Conservation (phyloP, 2,888 invertebrate species). For the Cataglyphis rosenhaueri region DNA sequence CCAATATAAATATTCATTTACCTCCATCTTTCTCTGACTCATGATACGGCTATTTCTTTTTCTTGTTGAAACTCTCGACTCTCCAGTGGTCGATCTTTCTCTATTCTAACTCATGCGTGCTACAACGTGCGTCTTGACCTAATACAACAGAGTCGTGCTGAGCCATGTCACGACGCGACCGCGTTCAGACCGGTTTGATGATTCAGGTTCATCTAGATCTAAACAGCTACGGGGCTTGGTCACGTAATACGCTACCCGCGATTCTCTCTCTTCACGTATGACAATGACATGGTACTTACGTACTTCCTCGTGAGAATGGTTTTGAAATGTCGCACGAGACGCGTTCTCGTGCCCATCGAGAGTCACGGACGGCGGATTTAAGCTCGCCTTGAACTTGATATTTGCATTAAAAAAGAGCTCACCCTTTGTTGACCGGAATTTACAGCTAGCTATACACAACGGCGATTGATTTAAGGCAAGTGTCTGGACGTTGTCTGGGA, state of each 20-base stretch:
- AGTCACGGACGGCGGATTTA: conserved; percentile 41
- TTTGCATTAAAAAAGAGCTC: conserved; percentile 32
- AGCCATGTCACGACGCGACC: conserved; percentile 70
- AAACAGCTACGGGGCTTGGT: conserved; percentile 69
- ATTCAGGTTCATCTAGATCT: conserved; percentile 82
- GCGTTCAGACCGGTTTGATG: conserved; percentile 80
- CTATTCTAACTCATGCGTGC: conserved; percentile 79
- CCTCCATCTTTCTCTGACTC: conserved; percentile 21
- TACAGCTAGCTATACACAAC: conserved; percentile 47
- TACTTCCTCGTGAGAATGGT: conserved; percentile 51
- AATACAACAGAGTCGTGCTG: conserved; percentile 81
- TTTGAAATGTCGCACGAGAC: conserved; percentile 48
- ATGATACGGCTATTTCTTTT: conserved; percentile 13
- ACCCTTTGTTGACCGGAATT: conserved; percentile 42
- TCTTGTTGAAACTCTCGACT: conserved; percentile 22
- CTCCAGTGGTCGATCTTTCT: conserved; percentile 60
- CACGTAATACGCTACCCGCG: conserved; percentile 70
- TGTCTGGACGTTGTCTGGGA: conserved; percentile 11
- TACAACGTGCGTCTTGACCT: conserved; percentile 79
- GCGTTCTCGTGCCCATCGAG: conserved; percentile 10
- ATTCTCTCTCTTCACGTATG: conserved; percentile 49
- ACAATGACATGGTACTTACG: conserved; percentile 53
- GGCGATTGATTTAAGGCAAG: conserved; percentile 46
- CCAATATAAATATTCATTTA: neutral
- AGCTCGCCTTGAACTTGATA: conserved; percentile 34